Base-by-base conservation (phyloP, 2,113 vertebrate species). In the Pontoporia blainvillei region DNA sequence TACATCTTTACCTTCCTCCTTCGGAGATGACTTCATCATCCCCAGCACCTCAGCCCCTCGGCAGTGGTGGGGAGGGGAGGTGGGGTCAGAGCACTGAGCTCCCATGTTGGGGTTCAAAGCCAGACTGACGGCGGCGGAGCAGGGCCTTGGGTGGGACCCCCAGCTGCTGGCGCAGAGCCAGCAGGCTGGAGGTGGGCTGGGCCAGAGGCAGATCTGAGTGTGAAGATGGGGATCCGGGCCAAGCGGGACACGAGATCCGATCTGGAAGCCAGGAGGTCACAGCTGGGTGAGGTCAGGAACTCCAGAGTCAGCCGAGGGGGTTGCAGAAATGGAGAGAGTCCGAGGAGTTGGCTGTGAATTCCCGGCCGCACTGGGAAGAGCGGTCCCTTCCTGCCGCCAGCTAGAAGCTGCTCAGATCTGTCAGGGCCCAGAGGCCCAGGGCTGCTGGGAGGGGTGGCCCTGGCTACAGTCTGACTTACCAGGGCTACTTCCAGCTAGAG, bases 1-100 rank as follows among this genome's bases (percentile, higher is more conserved):
- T 98, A 98, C 97, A 98, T 98, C 98, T 98, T 98, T 92, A 98
- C 98, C 96, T 97, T 97, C 90, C 95, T 97, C 86, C 98, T 98
- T 98, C 97, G 64, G 86, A 98, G 98, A 98, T 84, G 31, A 97
- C 98, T 98, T 98, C 90, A 94, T 97, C 95, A 83, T 84, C 85
- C 61, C 41, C 66, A 95, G 81, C 81, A 59, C 46, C 46, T 49
- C 46, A 71, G 93, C 92, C 82, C 94, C 92, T 46, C 8, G 0
- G 44, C 15, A 0, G 41, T 1, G 12, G 59, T 62, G 69, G 62
- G 10, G 91, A 85, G 93, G 86, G 86, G 86, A 83, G 86, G 96
- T 11, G n/a, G 89, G 72, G 79, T 92, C 57, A 2, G 46, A 64
- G 90, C 9, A 0, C 73, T 61, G 41, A 84, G 95, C 86, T 75